Conservation (phyloP, 2,888 invertebrate genomes). For the Drosophila algonquin region DNA sequence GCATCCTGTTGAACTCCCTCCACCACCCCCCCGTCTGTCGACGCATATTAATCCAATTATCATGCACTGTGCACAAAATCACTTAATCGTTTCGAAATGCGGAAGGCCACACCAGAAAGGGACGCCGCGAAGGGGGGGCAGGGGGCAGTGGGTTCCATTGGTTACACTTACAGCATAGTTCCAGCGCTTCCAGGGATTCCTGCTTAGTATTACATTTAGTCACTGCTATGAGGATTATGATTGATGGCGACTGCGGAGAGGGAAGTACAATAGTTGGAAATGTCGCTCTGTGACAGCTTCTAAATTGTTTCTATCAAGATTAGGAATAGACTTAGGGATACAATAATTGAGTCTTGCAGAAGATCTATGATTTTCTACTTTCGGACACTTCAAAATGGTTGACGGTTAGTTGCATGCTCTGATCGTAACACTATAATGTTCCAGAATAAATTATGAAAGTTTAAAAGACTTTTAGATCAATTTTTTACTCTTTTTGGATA, state of each 20-base stretch:
- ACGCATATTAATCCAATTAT: conserved; percentile 82
- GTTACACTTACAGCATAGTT: conserved; percentile 15
- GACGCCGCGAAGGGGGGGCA: conserved; percentile 6
- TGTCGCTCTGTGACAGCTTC: conserved; percentile 27
- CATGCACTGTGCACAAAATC: conserved; percentile 78
- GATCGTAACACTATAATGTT: no score
- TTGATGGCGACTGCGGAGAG: conserved; percentile 12
- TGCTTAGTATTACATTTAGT: conserved; percentile 39
- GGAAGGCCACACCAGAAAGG: conserved; percentile 55
- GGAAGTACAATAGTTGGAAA: conserved; percentile 4
- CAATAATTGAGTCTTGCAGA: not conserved
- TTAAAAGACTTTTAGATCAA: no score
- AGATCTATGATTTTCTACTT: no score
- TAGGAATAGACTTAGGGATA: not conserved
- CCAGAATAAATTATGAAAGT: no score
- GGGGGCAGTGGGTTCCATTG: not conserved
- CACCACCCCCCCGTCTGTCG: conserved; percentile 57
- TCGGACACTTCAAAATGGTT: no score
- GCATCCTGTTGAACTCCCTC: conserved; percentile 45
- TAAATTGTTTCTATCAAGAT: conserved; percentile 21
- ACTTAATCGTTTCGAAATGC: conserved; percentile 79
- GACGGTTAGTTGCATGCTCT: no score
- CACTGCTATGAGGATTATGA: conserved; percentile 33
- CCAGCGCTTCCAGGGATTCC: conserved; percentile 5
- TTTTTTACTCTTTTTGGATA: no score